phyloP scores from a whole-genome alignment of 2,888 invertebrate genomes.

The Pollenia angustigena region DNA sequence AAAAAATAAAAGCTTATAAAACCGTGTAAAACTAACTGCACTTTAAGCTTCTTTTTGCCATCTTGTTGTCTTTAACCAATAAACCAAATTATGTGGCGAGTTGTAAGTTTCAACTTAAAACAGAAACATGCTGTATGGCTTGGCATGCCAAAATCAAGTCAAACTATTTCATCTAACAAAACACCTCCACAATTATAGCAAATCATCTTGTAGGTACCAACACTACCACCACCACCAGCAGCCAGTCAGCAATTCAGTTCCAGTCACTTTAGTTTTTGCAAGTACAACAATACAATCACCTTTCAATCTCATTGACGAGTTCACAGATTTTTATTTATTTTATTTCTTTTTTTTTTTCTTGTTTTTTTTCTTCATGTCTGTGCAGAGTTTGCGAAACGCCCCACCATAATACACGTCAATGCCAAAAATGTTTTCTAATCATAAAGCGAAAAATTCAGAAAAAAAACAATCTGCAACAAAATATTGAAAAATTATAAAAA shows the following conservation, averaged over 20 bases:
- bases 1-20: constrained; percentile 3
- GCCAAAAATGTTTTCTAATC: constrained; percentile 72
- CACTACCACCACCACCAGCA: neutral
- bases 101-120: constrained; percentile 29
- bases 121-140: neutral
- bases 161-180: constrained; percentile 47
- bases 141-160: constrained; percentile 2
- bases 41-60: constrained; percentile 41
- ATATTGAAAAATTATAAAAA: constrained; percentile 60
- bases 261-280: constrained; percentile 36
- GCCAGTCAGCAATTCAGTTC: neutral
- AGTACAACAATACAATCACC: constrained; percentile 55
- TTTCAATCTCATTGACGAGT: constrained; percentile 69
- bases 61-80: constrained; percentile 42
- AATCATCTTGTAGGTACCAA: constrained; percentile 18
- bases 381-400: constrained; percentile 72
- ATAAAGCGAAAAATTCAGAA: constrained; percentile 17
- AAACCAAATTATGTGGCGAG: constrained; percentile 32
- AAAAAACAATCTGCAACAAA: constrained; percentile 28
- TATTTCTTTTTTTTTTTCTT: constrained; percentile 32
- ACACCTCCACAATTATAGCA: constrained; percentile 58
- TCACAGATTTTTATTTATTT: constrained; percentile 49
- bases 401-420: constrained; percentile 75
- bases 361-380: constrained; percentile 23
- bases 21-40: constrained; percentile 48